Evolutionary conservation across 2,888 invertebrate species (phyloP), one percentile per base, ranked within the genome.

Genomic region (Muschampia plurimacula): DNA sequence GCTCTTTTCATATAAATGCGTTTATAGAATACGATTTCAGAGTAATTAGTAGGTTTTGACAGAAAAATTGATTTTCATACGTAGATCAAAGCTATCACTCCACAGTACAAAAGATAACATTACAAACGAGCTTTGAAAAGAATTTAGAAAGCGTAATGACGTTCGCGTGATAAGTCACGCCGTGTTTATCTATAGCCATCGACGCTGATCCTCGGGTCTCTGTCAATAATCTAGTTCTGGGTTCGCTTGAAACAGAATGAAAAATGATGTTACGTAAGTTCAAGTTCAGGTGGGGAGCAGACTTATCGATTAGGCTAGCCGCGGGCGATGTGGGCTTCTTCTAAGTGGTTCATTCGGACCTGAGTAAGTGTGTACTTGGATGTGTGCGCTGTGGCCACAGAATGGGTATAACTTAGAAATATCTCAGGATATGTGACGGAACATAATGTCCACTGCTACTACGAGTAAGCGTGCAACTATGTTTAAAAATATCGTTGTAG

Each of bases 211-310:
- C 39, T 52, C 57, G 32, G 44, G 52, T 64, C 60, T 71, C 46
- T 59, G 65, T 71, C 60, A 49, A 71, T 71, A 71, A 71, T 70
- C 32, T 22, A 65, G 44, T 28, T 13, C 36, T 65, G 32, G 13
- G 59, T 65, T 39, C 39, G 39, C 65, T 66, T 36, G 36, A 66
- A 71, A 66, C 66, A 57, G 66, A 71, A 71, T 71, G 71, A 71
- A 66, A 52, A 66, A 71, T 66, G 60, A 71, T 62, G 60, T 71
- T 71, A 71, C 52, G 66, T 71, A 71, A 71, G 71, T 71, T 71
- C 71, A 71, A 71, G 71, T 71, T 71, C 71, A 71, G 71, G 71
- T 71, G 39, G 66, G 65, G 49, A 71, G 65, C 71, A 71, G 71
- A 71, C 71, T 49, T 71, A 71, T 71, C 66, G 71, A 71, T 67